These are phyloP conservation scores for Orthosia gracilis DNA, from an alignment of 2,888 invertebrate species.

Conservation along the genomic window DNA sequence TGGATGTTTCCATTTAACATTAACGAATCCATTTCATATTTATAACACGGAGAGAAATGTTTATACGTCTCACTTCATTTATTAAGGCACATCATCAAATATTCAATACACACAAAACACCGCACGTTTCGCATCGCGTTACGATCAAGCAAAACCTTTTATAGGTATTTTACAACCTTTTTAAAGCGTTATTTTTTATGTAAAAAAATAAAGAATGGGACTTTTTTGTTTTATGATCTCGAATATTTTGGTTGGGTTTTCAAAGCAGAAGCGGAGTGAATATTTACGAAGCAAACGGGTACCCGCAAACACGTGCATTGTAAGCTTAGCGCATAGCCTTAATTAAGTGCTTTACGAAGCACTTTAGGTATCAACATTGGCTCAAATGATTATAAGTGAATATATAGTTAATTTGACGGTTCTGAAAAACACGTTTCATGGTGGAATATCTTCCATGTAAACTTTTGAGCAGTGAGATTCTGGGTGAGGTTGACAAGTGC, in stretches of 20 bases:
- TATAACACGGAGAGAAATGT: neutral
- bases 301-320: constrained; percentile 40
- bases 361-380: constrained; percentile 45
- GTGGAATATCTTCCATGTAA: no score
- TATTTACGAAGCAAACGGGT: constrained; percentile 47
- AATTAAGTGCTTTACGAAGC: constrained; percentile 58
- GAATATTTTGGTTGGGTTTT: constrained; percentile 41
- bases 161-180: constrained; percentile 39
- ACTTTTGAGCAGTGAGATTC: no score
- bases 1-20: neutral
- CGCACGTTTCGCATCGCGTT: constrained; percentile 29
- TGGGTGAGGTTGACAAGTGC: no score
- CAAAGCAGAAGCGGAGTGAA: constrained; percentile 9
- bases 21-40: constrained; percentile 15
- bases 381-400: constrained; percentile 56
- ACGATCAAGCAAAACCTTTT: constrained; percentile 47
- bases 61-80: constrained; percentile 21
- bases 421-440: neutral
- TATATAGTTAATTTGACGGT: constrained; percentile 40
- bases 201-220: constrained; percentile 39
- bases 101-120: constrained; percentile 54
- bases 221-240: constrained; percentile 48
- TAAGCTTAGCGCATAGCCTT: constrained; percentile 35
- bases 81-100: constrained; percentile 45
- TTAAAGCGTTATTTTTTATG: constrained; percentile 42